These are phyloP conservation scores for Holothuria glaberrima DNA, from an alignment of 35 echinoderm and acorn worm genomes.

Conservation along the genomic window DNA sequence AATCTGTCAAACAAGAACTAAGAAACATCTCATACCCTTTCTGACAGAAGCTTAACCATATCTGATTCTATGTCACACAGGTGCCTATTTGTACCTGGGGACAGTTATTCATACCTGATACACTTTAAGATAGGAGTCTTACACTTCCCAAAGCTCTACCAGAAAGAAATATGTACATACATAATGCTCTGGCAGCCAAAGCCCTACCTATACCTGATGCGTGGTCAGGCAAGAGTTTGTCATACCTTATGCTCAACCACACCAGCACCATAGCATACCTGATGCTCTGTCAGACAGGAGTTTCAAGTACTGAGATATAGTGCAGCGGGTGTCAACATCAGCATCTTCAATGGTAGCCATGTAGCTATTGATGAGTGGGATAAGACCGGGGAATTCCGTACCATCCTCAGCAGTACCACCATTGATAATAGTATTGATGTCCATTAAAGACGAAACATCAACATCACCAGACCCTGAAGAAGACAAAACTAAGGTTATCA, in stretches of 20 bases:
- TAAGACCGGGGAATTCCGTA: conserved; percentile 78
- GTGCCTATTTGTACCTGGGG: too few relatives aligned
- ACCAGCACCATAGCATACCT: conserved; percentile 48
- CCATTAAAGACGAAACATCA: conserved; percentile 73
- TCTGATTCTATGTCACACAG: too few relatives aligned
- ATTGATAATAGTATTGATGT: conserved; percentile 96
- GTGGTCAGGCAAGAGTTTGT: conserved; percentile 75
- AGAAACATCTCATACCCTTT: too few relatives aligned
- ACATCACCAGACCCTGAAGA: conserved; percentile 5
- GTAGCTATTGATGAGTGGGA: conserved; percentile 90
- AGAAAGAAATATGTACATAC: too few relatives aligned
- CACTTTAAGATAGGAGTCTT: too few relatives aligned
- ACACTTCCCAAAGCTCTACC: too few relatives aligned
- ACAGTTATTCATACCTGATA: too few relatives aligned
- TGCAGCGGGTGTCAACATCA: conserved; percentile 93
- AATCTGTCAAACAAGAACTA: too few relatives aligned
- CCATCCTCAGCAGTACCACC: conserved; percentile 71
- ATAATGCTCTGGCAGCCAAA: conserved; percentile 54
- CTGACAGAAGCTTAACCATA: too few relatives aligned
- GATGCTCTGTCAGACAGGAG: conserved; percentile 88
- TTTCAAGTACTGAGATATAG: conserved; percentile 78
- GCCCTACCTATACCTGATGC: conserved; percentile 69
- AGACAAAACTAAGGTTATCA: not conserved
- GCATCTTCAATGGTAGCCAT: conserved; percentile 72
- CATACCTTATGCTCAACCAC: too few relatives aligned